A percentile compares a stretch with the other conserved stretches of the same genome.
Conservation (phyloP, 2,797 vertebrate genomes). For the Denticeps clupeoides region DNA sequence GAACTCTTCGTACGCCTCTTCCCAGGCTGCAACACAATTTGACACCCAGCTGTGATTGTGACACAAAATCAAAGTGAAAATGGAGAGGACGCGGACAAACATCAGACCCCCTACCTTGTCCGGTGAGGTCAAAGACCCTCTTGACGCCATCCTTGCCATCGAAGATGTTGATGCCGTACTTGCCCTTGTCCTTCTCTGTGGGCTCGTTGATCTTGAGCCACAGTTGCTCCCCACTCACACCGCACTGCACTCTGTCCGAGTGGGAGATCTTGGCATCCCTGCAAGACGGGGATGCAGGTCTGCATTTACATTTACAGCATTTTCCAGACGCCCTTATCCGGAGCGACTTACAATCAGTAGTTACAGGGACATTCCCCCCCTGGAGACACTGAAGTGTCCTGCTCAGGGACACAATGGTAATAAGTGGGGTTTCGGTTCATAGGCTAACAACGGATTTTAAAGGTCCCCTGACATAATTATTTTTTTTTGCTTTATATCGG, state of each 20-base stretch:
- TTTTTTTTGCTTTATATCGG: no score
- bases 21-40: conserved; percentile 68
- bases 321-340: no score
- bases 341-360: no score
- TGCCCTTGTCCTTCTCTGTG: conserved; percentile 95
- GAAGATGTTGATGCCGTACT: conserved; percentile 85
- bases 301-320: no score
- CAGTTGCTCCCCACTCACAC: conserved; percentile 84
- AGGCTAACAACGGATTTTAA: neutral
- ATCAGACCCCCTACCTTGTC: conserved; percentile 65
- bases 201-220: conserved; percentile 96
- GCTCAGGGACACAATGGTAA: no score
- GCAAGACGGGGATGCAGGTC: conserved; percentile 30
- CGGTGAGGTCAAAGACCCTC: conserved; percentile 75
- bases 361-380: no score
- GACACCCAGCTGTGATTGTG: no score
- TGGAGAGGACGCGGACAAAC: neutral
- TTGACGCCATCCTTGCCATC: conserved; percentile 77
- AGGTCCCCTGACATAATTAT: no score
- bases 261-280: conserved; percentile 78
- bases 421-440: no score
- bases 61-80: no score
- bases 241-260: conserved; percentile 80
- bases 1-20: conserved; percentile 92
- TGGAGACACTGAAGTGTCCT: no score